These are phyloP conservation scores for Megamerina dolium DNA, from an alignment of 2,888 invertebrate species.

Conservation along the genomic window DNA sequence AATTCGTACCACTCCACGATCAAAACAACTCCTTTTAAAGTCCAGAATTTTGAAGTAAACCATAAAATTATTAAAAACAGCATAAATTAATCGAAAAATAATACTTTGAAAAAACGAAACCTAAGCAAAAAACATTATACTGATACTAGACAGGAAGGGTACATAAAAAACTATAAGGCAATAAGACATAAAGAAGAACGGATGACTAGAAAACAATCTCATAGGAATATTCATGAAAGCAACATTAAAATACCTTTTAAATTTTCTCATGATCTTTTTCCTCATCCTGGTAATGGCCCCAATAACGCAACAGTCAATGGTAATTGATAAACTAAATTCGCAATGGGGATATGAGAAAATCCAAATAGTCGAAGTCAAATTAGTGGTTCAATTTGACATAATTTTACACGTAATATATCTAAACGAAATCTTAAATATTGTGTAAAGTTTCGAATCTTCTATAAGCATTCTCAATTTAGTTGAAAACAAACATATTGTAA, in stretches of 20 bases:
- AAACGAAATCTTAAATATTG: too few relatives aligned
- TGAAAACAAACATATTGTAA: too few relatives aligned
- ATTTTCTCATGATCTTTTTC: slow-evolving; percentile 4
- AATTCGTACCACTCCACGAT: slow-evolving; percentile 6
- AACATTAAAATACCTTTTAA: slow-evolving; percentile 12
- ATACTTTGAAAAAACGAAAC: not conserved
- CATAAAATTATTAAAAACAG: not conserved
- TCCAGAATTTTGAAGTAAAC: slow-evolving; percentile 1
- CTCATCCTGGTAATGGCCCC: too few relatives aligned
- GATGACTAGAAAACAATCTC: slow-evolving; percentile 4
- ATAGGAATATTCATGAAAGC: slow-evolving; percentile 6
- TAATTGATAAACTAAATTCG: too few relatives aligned
- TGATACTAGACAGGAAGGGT: slow-evolving; percentile 1
- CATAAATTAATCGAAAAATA: not conserved
- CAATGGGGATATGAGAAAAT: too few relatives aligned
- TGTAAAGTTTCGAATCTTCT: too few relatives aligned
- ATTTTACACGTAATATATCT: too few relatives aligned
- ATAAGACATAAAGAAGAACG: slow-evolving; percentile 7
- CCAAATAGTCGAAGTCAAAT: too few relatives aligned
- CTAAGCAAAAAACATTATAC: slow-evolving; percentile 4
- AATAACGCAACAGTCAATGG: too few relatives aligned
- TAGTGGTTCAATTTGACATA: too few relatives aligned
- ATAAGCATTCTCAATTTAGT: too few relatives aligned
- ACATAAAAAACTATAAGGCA: slow-evolving; percentile 11
- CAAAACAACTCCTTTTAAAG: not conserved